These are phyloP conservation scores for Lutraria rhynchaena DNA, from an alignment of 1,140 invertebrate genomes.

Conservation along the genomic window DNA sequence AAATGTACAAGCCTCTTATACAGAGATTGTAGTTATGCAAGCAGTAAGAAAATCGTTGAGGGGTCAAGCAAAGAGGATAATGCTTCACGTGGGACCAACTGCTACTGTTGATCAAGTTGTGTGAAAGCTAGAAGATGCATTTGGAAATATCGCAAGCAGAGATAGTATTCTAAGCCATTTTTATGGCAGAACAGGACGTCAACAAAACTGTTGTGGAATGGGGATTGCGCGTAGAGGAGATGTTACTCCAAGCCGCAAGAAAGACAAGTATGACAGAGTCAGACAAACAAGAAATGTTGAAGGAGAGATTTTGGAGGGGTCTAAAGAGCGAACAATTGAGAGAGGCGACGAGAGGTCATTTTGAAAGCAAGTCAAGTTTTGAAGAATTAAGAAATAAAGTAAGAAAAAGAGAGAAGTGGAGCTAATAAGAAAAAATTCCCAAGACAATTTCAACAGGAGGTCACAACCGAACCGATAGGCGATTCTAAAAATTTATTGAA, in stretches of 20 bases:
- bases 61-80: neutral
- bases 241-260: neutral
- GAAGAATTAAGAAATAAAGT: constrained; percentile 18
- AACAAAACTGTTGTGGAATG: constrained; percentile 7
- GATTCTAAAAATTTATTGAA: neutral
- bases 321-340: neutral
- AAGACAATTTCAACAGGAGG: neutral
- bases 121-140: neutral
- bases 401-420: neutral
- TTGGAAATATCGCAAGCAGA: constrained; percentile 17
- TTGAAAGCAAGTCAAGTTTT: neutral
- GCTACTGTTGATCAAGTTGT: neutral
- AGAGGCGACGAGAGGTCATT: neutral
- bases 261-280: neutral
- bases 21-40: neutral
- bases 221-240: constrained; percentile 3
- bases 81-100: constrained; percentile 10
- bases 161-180: neutral
- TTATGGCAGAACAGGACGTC: constrained; percentile 3
- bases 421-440: neutral
- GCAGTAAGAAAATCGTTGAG: constrained; percentile 1
- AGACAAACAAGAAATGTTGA: neutral
- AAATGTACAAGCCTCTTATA: neutral
- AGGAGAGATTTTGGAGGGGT: neutral
- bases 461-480: neutral